Evolutionary conservation across 2,113 vertebrate genomes (phyloP).

Genomic region (Mungos mungo): DNA sequence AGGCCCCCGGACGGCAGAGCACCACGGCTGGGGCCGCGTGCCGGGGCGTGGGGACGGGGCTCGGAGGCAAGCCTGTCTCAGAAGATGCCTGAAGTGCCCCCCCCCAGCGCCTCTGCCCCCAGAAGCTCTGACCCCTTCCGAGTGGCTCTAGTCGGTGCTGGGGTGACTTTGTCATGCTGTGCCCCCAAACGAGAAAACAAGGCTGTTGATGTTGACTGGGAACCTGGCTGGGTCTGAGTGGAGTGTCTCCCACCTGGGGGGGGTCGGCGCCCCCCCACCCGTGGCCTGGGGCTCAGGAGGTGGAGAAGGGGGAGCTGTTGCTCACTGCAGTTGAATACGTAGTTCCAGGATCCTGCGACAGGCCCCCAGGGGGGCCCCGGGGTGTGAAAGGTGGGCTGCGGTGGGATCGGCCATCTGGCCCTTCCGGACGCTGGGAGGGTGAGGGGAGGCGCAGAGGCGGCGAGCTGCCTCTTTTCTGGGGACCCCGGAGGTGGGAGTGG

Average conservation of each 20-base stretch:
- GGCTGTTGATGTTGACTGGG: neutral
- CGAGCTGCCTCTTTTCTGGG: neutral
- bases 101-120: accelerated
- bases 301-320: neutral
- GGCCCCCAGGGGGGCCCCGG: neutral
- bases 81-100: accelerated
- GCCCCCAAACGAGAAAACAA: neutral
- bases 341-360: neutral
- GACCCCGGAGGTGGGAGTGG: neutral
- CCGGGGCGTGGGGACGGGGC: neutral
- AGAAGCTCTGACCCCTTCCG: neutral
- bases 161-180: neutral
- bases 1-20: neutral
- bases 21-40: accelerated
- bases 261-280: neutral
- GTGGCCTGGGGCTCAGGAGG: neutral
- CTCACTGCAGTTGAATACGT: accelerated
- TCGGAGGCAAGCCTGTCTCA: neutral
- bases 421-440: neutral
- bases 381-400: neutral
- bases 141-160: neutral
- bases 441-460: neutral
- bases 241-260: accelerated
- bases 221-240: neutral
- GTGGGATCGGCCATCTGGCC: no score